Evolutionary conservation across 2,888 invertebrate genomes (phyloP).

Genomic region (Hoplodrina ambigua): DNA sequence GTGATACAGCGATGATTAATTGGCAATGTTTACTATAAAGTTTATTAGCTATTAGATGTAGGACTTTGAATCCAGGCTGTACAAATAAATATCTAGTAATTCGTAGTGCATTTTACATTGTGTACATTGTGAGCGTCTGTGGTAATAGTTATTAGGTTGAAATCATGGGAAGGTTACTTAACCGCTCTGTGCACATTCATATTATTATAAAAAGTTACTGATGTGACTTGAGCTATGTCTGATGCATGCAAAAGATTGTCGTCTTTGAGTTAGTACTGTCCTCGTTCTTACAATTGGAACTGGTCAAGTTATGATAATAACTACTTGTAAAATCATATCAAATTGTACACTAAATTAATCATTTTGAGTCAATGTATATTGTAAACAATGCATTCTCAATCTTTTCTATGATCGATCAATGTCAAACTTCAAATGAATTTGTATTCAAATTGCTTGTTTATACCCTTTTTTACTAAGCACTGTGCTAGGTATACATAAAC

Average conservation of each 20-base stretch:
- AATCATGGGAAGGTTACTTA: constrained; percentile 78
- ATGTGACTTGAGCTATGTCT: constrained; percentile 61
- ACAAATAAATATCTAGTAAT: constrained; percentile 87
- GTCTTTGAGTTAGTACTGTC: constrained; percentile 59
- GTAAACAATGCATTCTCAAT: constrained; percentile 64
- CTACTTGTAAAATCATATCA: constrained; percentile 74
- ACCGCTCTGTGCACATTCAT: constrained; percentile 73
- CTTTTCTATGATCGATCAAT: constrained; percentile 61
- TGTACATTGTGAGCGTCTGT: constrained; percentile 84
- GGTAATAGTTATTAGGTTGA: constrained; percentile 84
- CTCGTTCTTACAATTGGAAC: constrained; percentile 57
- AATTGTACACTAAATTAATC: constrained; percentile 71
- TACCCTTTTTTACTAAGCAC: constrained; percentile 52
- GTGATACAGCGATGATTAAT: constrained; percentile 71
- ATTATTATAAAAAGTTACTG: constrained; percentile 66
- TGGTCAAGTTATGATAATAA: constrained; percentile 58
- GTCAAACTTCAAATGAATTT: constrained; percentile 54
- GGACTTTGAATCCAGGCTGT: constrained; percentile 88
- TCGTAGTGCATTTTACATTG: constrained; percentile 89
- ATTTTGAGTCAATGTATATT: constrained; percentile 65
- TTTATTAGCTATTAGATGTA: constrained; percentile 88
- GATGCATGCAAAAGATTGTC: constrained; percentile 58
- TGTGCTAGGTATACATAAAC: constrained; percentile 51
- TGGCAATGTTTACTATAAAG: constrained; percentile 82
- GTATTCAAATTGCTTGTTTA: constrained; percentile 56